Conservation (phyloP, 2,888 invertebrate species). For the Dasypogon diadema region DNA sequence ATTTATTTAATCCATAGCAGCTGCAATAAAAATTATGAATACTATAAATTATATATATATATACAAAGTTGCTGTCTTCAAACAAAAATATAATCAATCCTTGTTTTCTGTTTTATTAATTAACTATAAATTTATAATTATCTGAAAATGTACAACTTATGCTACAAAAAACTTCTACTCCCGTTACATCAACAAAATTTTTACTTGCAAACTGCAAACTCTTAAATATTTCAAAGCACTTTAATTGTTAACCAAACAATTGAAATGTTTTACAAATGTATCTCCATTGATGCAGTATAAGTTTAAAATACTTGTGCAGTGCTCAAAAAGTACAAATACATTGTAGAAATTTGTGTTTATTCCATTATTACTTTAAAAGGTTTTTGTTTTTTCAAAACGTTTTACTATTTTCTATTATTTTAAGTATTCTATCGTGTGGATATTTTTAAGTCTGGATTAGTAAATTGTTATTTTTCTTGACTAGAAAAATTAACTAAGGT, state of each 20-base stretch:
- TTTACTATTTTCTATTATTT: not conserved
- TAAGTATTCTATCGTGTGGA: not conserved
- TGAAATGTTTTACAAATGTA: too few relatives aligned
- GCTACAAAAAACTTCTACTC: conserved; percentile 15
- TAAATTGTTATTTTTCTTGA: conserved; percentile 13
- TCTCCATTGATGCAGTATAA: too few relatives aligned
- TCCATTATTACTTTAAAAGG: not conserved
- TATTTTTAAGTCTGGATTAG: not conserved
- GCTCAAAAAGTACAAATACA: conserved; percentile 10
- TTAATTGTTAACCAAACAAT: not conserved
- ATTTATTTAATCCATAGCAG: conserved; percentile 25
- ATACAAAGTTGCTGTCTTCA: not conserved
- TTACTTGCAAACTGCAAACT: too few relatives aligned
- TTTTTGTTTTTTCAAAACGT: not conserved
- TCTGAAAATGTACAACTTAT: conserved; percentile 34
- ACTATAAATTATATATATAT: conserved; percentile 34
- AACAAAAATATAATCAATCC: conserved; percentile 11
- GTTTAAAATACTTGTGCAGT: not conserved
- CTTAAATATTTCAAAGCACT: not conserved
- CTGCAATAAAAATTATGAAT: conserved; percentile 19
- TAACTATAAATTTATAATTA: conserved; percentile 31
- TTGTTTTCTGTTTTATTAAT: not conserved
- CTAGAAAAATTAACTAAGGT: conserved; percentile 33
- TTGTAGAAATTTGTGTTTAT: conserved; percentile 32
- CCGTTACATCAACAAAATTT: conserved; percentile 23